Conservation (phyloP, 2,888 invertebrate species). For the Thecocarcelia acutangulata region DNA sequence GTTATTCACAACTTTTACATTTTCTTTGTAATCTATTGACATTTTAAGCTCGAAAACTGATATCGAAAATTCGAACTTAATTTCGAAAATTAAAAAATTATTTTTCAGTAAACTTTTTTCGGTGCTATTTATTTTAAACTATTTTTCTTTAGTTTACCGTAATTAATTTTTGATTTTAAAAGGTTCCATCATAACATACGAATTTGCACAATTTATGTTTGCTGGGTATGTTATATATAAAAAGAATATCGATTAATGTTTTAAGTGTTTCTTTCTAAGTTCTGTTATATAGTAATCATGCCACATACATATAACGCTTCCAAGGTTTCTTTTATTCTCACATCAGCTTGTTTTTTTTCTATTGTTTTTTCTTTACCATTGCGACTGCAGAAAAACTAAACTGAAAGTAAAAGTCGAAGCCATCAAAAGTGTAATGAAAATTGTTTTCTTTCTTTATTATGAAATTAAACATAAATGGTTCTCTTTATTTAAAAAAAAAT, state of each 20-base stretch:
- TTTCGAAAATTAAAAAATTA: no score
- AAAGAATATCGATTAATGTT: conserved; percentile 48
- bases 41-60: no score
- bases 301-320: conserved; percentile 35
- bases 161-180: no score
- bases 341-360: conserved; percentile 9
- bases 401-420: conserved; percentile 49
- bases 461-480: neutral
- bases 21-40: no score
- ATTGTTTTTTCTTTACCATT: neutral
- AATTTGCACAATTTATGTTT: neutral
- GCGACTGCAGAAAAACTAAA: conserved; percentile 10
- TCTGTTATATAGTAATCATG: conserved; percentile 29
- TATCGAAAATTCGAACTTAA: no score
- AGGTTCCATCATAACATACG: no score
- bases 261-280: conserved; percentile 25
- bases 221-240: conserved; percentile 20
- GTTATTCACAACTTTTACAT: no score
- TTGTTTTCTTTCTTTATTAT: conserved; percentile 20
- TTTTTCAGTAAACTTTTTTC: no score
- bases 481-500: no score
- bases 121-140: no score
- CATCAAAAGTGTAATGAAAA: conserved; percentile 29
- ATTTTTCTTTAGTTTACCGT: no score
- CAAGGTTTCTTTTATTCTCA: conserved; percentile 40